These are phyloP conservation scores for Telenomus remus DNA, from an alignment of 1,140 invertebrate species.

Conservation along the genomic window DNA sequence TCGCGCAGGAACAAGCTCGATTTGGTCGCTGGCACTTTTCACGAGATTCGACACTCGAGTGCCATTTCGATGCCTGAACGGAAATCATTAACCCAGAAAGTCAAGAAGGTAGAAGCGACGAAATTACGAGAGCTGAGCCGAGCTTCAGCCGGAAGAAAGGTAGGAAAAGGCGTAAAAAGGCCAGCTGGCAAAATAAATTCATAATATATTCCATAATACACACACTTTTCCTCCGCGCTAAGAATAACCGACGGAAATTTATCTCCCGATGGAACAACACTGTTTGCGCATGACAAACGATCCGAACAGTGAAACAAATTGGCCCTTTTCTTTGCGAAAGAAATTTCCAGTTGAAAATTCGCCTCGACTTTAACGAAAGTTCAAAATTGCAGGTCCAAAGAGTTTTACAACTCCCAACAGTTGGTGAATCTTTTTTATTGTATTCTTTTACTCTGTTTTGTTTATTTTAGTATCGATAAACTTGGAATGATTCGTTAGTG, in stretches of 20 bases:
- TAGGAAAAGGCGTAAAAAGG: conserved; percentile 29
- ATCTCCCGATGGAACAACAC: conserved; percentile 2
- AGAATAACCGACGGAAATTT: conserved; percentile 17
- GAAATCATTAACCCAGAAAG: conserved; percentile 64
- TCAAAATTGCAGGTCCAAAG: too few relatives aligned
- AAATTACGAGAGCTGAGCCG: conserved; percentile 36
- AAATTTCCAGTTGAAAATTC: too few relatives aligned
- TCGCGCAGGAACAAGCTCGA: conserved; percentile 30
- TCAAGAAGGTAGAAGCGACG: conserved; percentile 50
- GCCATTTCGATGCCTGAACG: conserved; percentile 62
- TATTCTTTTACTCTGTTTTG: too few relatives aligned
- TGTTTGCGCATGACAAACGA: conserved; percentile 21
- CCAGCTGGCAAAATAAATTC: conserved; percentile 24
- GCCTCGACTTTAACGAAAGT: too few relatives aligned
- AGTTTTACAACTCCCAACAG: too few relatives aligned
- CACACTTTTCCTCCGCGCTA: background rate
- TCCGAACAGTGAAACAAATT: too few relatives aligned
- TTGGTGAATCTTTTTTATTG: too few relatives aligned
- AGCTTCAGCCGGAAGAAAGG: conserved; percentile 17
- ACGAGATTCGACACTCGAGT: conserved; percentile 59
- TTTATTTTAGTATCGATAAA: too few relatives aligned
- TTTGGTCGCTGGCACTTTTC: conserved; percentile 54
- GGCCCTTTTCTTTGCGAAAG: too few relatives aligned
- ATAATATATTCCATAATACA: conserved; percentile 47
- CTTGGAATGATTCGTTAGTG: too few relatives aligned